Conservation (phyloP, 2,888 invertebrate species). For the Acleris emargana region DNA sequence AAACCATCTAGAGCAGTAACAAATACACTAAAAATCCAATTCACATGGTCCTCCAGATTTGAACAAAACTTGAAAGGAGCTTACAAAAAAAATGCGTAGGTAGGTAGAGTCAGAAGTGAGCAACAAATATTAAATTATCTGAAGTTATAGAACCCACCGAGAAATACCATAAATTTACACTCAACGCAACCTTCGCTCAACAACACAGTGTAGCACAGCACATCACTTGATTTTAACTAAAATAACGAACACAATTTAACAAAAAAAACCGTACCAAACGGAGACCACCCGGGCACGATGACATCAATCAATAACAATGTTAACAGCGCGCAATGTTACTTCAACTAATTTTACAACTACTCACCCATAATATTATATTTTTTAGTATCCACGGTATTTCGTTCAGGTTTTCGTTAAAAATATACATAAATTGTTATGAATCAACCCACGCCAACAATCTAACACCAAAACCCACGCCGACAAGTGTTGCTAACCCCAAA, state of each 20-base stretch:
- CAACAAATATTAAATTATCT: too few relatives aligned
- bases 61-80: too few relatives aligned
- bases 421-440: slow-evolving; percentile 45
- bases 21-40: too few relatives aligned
- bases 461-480: slow-evolving; percentile 77
- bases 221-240: slow-evolving; percentile 21
- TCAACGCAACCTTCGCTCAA: slow-evolving; percentile 14
- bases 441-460: slow-evolving; percentile 76
- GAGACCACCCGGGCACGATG: slow-evolving; percentile 62
- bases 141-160: background rate
- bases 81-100: too few relatives aligned
- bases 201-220: slow-evolving; percentile 25
- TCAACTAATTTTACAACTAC: slow-evolving; percentile 45
- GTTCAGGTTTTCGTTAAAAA: slow-evolving; percentile 35
- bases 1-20: too few relatives aligned
- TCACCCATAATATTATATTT: slow-evolving; percentile 55
- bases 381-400: slow-evolving; percentile 43
- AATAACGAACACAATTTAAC: slow-evolving; percentile 51
- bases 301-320: slow-evolving; percentile 71
- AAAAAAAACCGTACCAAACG: slow-evolving; percentile 48
- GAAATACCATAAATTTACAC: slow-evolving; percentile 9
- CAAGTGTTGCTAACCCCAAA: slow-evolving; percentile 57
- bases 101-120: background rate
- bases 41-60: too few relatives aligned
- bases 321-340: slow-evolving; percentile 37